These are phyloP conservation scores for Psix sp. DNA, from an alignment of 1,140 invertebrate genomes.

Conservation along the genomic window DNA sequence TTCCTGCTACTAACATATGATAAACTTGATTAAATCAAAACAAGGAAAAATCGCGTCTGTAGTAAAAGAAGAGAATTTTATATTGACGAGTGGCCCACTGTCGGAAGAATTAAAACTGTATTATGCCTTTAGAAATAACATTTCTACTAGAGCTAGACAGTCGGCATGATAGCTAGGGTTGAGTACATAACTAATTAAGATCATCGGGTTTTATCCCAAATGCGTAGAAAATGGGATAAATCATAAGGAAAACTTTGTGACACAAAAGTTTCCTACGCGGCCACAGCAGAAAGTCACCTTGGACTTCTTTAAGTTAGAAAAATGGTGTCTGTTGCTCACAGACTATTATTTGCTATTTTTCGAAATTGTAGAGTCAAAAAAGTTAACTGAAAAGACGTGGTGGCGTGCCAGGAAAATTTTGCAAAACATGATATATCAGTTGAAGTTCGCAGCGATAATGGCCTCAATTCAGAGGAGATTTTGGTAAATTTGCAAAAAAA, in stretches of 20 bases:
- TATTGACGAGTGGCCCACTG: conserved; percentile 30
- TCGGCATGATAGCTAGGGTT: conserved; percentile 5
- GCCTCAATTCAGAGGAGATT: conserved; percentile 7
- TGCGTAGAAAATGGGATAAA: conserved; percentile 39
- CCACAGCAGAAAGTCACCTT: too few relatives aligned
- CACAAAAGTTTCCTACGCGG: conserved; percentile 25
- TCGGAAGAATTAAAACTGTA: conserved; percentile 40
- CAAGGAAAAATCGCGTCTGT: too few relatives aligned
- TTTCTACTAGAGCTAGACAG: neutral
- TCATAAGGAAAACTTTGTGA: conserved; percentile 34
- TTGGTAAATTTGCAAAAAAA: conserved; percentile 1
- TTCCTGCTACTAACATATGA: too few relatives aligned
- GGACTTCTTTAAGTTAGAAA: too few relatives aligned
- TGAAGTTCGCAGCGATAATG: conserved; percentile 20
- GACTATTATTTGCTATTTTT: conserved; percentile 59
- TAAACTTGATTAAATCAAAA: too few relatives aligned
- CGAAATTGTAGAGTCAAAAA: conserved; percentile 36
- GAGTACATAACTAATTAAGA: conserved; percentile 34
- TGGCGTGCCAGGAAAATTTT: conserved; percentile 40
- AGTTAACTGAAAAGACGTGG: conserved; percentile 36
- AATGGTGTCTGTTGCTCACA: conserved; percentile 53
- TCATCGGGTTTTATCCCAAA: conserved; percentile 44
- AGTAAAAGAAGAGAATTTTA: conserved; percentile 30
- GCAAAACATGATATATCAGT: conserved; percentile 45
- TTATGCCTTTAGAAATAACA: conserved; percentile 42